phyloP scores from a whole-genome alignment of 1,140 invertebrate species.

The Sminthurides bifidus region DNA sequence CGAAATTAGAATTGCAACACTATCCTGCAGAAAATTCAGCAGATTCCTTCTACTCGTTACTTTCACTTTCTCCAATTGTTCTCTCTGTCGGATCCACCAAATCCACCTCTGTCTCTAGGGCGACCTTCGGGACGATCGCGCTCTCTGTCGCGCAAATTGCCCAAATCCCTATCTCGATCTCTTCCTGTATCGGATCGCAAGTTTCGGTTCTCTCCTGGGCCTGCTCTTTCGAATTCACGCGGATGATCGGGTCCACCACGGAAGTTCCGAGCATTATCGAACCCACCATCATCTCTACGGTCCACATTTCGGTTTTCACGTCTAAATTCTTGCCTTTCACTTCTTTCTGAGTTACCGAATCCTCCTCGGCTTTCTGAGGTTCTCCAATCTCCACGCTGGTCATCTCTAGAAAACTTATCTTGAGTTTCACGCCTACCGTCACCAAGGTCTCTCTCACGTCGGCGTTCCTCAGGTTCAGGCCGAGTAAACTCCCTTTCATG shows the following conservation, averaged over 20 bases:
- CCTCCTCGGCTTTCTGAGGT: no score
- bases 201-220: neutral
- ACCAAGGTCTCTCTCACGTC: constrained; percentile 4
- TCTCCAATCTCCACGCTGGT: constrained; percentile 26
- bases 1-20: no score
- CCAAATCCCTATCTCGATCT: neutral
- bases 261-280: no score
- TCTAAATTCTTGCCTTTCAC: constrained; percentile 11
- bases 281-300: neutral
- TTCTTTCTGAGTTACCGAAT: constrained; percentile 13
- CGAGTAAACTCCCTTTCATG: neutral
- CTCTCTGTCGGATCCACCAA: constrained; percentile 6
- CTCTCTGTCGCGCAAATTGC: neutral
- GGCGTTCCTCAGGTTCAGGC: neutral
- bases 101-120: constrained; percentile 5
- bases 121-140: no score
- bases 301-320: neutral
- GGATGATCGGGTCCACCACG: no score
- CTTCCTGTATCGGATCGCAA: constrained; percentile 1
- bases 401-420: constrained; percentile 20
- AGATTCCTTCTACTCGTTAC: no score
- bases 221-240: constrained; percentile 1
- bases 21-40: no score
- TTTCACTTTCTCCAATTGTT: constrained; percentile 9
- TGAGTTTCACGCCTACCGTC: constrained; percentile 4